Conservation (phyloP, 1,140 invertebrate species). For the Meloidogyne hapla region DNA sequence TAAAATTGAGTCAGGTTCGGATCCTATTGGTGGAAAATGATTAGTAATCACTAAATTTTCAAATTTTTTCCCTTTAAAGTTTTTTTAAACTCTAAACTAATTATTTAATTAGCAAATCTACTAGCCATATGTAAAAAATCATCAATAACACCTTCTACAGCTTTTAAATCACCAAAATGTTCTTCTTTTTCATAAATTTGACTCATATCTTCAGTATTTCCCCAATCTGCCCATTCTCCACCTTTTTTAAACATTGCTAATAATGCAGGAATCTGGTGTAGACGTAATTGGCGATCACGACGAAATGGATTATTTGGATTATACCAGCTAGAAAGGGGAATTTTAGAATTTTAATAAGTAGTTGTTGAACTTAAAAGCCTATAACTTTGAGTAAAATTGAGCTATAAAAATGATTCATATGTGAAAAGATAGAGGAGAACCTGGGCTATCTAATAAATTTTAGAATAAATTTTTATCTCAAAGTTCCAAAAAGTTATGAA, state of each 20-base stretch:
- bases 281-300: conserved; percentile 21
- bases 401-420: no score
- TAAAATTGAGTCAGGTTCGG: no score
- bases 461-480: no score
- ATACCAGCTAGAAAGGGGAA: conserved; percentile 12
- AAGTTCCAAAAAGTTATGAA: no score
- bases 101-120: neutral
- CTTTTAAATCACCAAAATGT: conserved; percentile 18
- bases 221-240: conserved; percentile 20
- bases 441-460: no score
- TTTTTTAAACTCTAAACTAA: no score
- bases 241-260: conserved; percentile 14
- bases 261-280: conserved; percentile 18
- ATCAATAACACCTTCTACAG: conserved; percentile 9
- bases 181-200: conserved; percentile 27
- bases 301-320: conserved; percentile 31
- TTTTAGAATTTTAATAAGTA: neutral
- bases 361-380: no score
- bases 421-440: no score
- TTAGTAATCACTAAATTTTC: no score
- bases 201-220: conserved; percentile 11
- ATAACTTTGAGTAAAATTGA: no score
- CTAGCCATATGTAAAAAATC: conserved; percentile 16
- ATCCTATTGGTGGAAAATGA: no score
- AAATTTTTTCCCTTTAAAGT: no score